phyloP scores from a whole-genome alignment of 2,797 vertebrate genomes.

The Siniperca obscura region DNA sequence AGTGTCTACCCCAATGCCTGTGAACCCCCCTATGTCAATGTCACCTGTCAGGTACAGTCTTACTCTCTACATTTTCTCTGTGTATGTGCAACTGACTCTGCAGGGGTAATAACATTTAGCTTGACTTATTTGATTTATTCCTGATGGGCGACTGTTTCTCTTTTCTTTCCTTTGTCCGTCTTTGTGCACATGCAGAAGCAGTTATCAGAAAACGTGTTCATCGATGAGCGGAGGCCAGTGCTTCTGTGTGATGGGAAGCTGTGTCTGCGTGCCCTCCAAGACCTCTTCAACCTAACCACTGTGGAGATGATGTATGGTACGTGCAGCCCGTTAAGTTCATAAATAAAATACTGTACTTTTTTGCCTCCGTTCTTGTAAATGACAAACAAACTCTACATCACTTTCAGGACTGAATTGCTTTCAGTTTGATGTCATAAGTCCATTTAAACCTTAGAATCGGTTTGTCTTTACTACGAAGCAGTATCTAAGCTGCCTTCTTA shows the following conservation, averaged over 20 bases:
- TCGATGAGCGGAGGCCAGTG: constrained; percentile 88
- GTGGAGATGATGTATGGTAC: constrained; percentile 95
- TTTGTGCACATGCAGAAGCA: constrained; percentile 83
- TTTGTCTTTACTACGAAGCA: background rate
- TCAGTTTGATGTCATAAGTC: background rate
- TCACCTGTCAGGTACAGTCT: constrained; percentile 92
- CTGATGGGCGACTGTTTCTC: background rate
- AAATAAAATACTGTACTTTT: background rate
- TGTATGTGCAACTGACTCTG: background rate
- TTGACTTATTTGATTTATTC: background rate
- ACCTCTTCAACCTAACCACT: constrained; percentile 88
- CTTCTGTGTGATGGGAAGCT: constrained; percentile 93
- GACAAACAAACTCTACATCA: background rate
- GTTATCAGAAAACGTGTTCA: constrained; percentile 88
- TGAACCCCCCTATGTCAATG: constrained; percentile 89
- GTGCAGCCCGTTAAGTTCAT: constrained; percentile 49
- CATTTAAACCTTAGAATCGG: background rate
- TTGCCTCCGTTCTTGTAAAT: background rate
- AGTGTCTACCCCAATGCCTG: constrained; percentile 84
- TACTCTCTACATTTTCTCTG: background rate
- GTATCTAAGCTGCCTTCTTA: background rate
- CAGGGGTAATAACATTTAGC: background rate
- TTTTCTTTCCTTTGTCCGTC: background rate
- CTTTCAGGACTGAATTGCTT: background rate
- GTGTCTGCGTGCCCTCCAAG: constrained; percentile 86